Percentiles rank a stretch among this genome's conserved stretches.
These are phyloP conservation scores for Halocaridina rubra DNA, from an alignment of 2,888 invertebrate species.

Conservation along the genomic window DNA sequence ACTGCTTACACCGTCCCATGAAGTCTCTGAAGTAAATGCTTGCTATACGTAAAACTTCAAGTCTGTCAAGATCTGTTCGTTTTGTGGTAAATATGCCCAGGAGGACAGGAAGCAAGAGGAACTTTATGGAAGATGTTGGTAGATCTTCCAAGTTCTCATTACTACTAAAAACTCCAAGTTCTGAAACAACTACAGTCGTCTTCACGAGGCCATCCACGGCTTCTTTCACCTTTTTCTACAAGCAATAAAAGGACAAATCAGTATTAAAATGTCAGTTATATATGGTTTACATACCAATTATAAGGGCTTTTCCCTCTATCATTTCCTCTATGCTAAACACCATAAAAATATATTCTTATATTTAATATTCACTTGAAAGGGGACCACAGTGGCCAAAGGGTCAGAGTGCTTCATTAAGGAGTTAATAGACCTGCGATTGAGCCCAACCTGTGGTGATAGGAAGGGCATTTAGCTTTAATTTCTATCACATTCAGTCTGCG, in stretches of 20 bases:
- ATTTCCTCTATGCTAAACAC: not conserved
- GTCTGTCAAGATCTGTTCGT: conserved; percentile 21
- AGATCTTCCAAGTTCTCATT: conserved; percentile 60
- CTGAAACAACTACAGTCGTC: conserved; percentile 54
- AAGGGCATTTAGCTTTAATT: too few relatives aligned
- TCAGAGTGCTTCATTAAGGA: too few relatives aligned
- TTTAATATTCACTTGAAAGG: too few relatives aligned
- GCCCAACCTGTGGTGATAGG: too few relatives aligned
- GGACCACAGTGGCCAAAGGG: too few relatives aligned
- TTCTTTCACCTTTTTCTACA: conserved; percentile 16
- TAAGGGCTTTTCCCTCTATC: not conserved
- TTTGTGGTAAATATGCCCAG: conserved; percentile 51
- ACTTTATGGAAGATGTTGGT: conserved; percentile 48
- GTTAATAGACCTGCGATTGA: too few relatives aligned
- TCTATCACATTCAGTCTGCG: too few relatives aligned
- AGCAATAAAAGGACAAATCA: not conserved
- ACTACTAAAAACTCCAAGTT: conserved; percentile 52
- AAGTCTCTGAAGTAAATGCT: conserved; percentile 54
- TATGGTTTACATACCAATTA: not conserved
- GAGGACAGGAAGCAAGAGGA: conserved; percentile 59
- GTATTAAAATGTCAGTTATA: not conserved
- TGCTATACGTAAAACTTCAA: conserved; percentile 38
- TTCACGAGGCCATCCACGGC: conserved; percentile 33
- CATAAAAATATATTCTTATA: too few relatives aligned
- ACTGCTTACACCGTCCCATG: conserved; percentile 43